Evolutionary conservation across 2,797 vertebrate genomes (phyloP), one percentile per base, ranked within the genome.

Genomic region (Amphiprion clarkii): DNA sequence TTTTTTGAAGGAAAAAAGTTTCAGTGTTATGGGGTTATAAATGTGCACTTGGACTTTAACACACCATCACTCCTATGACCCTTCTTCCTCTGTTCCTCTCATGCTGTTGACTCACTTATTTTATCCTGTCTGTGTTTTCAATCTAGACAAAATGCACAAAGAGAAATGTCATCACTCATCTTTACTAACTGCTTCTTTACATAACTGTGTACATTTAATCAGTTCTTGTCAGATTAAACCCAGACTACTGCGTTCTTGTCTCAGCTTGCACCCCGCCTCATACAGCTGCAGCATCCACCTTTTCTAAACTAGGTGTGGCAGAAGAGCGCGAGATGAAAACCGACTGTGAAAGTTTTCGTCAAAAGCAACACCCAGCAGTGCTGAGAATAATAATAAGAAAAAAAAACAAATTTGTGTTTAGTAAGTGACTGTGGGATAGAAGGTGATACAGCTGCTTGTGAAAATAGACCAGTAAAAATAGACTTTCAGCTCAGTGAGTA

Each of bases 401-500:
- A 48, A 59, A 25, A 40, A 66, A 54, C 13, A 29, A 12, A 27
- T 71, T 21, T 0, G 16, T 1, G 1, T 63, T 55, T 33, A 58
- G 42, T 31, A 29, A 64, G 33, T 0, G 29, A 23, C 56, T 56
- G 1, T 44, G 46, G 31, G 12, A 39, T 14, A 14, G 27, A 71
- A 42, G 16, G 74, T 48, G 21, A 55, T 42, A 14, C 53, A 48
- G 52, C 17, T 67, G 36, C 39, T 33, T 51, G 62, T 61, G 33
- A 77, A 67, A 56, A 59, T 40, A 59, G 40, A 64, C 14, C 2
- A 27, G 55, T 55, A 71, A 62, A 74, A 76, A 78, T 61, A 69
- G 40, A 8, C 6, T 31, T 78, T 62, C 42, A 25, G 11, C 29
- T 57, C 19, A 3, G n/a, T 61, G 46, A 76, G 13, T 21, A 33